Base-by-base conservation (phyloP, 2,113 vertebrate genomes). In the Macaca nemestrina region DNA sequence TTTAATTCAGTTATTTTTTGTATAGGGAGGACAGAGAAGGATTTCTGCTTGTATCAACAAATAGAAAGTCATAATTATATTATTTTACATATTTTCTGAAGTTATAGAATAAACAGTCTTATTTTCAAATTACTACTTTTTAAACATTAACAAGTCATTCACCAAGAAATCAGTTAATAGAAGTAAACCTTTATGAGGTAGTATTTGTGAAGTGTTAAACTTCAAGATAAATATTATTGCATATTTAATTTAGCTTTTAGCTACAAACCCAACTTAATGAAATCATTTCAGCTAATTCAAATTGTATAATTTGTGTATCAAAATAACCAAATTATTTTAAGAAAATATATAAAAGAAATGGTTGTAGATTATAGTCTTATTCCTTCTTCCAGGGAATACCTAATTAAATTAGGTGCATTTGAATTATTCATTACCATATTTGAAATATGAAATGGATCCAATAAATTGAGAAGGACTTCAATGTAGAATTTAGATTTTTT, bases 361-460 rank as follows among this genome's bases (percentile, higher is more conserved):
- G 40, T 52, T 95, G 0, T 59, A 30, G 14, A 85, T 85, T 96
- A 32, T 67, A 75, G 45, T n/a, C 84, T 86, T 72, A 75, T 93
- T 40, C 5, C 38, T 92, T 95, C 4, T 79, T 80, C 9, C 14
- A 95, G 14, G 48, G 43, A 92, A 83, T 67, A 40, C 12, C 64
- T 95, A 86, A 83, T 68, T 57, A 83, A 70, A 87, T 70, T 68
- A 43, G 82, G 23, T 95, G 35, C 40, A 72, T 80, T 67, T 94
- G 80, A 90, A 92, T 89, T 96, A 96, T 93, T 94, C 86, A 90
- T 91, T 95, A 79, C 0, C 80, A 13, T 84, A 86, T 95, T 87
- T 92, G 32, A 95, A 95, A 81, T 89, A n/a, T 91, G 52, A 84
- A 92, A 90, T 90, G 1, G 43, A 88, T 88, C 14, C 18, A 67